phyloP scores from a whole-genome alignment of 2,888 invertebrate species.

The Serrognathus titanus region DNA sequence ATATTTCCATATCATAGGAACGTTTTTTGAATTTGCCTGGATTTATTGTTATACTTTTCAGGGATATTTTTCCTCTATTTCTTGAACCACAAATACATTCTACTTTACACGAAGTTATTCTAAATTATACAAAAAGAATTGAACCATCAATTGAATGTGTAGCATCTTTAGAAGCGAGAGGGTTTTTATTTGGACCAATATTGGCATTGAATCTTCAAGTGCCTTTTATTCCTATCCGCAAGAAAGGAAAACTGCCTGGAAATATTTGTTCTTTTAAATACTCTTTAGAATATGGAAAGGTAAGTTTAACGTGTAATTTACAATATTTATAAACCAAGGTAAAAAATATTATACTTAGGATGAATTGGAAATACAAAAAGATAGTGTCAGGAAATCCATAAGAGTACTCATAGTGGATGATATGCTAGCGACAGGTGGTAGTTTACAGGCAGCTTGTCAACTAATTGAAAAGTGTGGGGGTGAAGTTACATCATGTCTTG shows the following conservation, averaged over 20 bases:
- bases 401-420: conserved; percentile 90
- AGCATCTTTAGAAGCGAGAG: conserved; percentile 88
- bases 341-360: conserved; percentile 58
- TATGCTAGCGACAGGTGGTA: conserved; percentile 92
- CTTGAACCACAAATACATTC: conserved; percentile 67
- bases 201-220: conserved; percentile 75
- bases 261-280: conserved; percentile 66
- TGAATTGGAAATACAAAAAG: conserved; percentile 79
- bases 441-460: conserved; percentile 68
- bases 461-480: conserved; percentile 65
- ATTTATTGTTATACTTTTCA: conserved; percentile 48
- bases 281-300: conserved; percentile 80
- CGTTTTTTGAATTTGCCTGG: no score
- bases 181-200: conserved; percentile 88
- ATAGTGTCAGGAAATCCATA: conserved; percentile 63
- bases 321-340: background rate
- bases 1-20: no score
- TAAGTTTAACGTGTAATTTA: conserved; percentile 8
- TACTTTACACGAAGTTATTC: conserved; percentile 68
- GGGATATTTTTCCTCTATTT: conserved; percentile 89
- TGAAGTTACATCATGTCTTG: conserved; percentile 67
- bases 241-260: conserved; percentile 95
- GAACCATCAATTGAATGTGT: conserved; percentile 69
- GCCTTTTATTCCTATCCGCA: conserved; percentile 88
- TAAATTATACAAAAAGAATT: conserved; percentile 58